Evolutionary conservation across 2,113 vertebrate genomes (phyloP).

Genomic region (Brachyhypopomus occidentalis): DNA sequence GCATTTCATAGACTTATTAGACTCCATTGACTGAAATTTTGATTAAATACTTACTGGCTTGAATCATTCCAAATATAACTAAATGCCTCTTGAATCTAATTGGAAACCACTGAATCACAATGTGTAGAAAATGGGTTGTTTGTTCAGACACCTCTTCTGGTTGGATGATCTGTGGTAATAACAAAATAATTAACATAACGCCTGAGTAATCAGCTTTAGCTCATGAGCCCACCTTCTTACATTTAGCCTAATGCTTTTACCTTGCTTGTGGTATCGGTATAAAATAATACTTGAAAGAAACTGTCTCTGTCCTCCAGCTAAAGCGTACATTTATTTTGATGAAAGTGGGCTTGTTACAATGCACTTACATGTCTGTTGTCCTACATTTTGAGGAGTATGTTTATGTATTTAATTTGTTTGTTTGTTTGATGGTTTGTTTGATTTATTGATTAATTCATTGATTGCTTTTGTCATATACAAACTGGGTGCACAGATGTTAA

Average conservation of each 20-base stretch:
- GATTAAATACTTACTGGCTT: not conserved
- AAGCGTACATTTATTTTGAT: too few species aligned
- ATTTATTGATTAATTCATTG: too few species aligned
- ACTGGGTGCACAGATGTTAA: not conserved
- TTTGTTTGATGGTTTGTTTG: too few species aligned
- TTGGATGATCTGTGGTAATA: constrained; percentile 7
- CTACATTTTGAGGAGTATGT: too few species aligned
- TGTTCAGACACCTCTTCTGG: constrained; percentile 10
- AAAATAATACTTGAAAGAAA: not conserved
- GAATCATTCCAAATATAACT: constrained; percentile 1
- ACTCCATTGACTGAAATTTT: not conserved
- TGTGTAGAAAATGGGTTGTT: constrained; percentile 11
- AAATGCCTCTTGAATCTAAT: not conserved
- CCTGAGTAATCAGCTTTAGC: not conserved
- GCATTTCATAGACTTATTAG: not conserved
- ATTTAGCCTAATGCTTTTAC: not conserved
- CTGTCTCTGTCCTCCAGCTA: too few species aligned
- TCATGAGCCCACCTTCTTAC: not conserved
- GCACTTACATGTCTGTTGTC: too few species aligned
- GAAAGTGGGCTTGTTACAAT: too few species aligned
- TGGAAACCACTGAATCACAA: not conserved
- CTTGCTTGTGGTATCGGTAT: not conserved
- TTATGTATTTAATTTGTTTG: too few species aligned
- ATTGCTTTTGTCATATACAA: too few species aligned
- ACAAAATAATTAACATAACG: constrained; percentile 8